A percentile compares a stretch with the other conserved stretches of the same genome.
These are phyloP conservation scores for Enoplosus armatus DNA, from an alignment of 2,797 vertebrate genomes.

Conservation along the genomic window DNA sequence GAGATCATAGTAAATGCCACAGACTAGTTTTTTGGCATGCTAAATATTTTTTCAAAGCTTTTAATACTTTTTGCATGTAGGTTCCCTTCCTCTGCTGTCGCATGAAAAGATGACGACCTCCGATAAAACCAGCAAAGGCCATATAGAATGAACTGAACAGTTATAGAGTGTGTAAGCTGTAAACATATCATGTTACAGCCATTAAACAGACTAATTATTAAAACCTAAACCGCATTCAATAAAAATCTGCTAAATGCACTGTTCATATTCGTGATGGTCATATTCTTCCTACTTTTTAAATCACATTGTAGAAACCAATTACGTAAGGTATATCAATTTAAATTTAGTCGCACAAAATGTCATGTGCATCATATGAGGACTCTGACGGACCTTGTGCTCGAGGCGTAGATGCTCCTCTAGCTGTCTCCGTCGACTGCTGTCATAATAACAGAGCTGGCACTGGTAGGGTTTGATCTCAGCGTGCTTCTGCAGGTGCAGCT, in stretches of 20 bases:
- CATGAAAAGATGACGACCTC: neutral
- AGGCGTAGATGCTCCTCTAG: slow-evolving; percentile 94
- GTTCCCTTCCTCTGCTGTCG: neutral
- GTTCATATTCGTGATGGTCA: neutral
- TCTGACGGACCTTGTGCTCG: slow-evolving; percentile 93
- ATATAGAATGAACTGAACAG: slow-evolving; percentile 4
- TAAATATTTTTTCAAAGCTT: neutral
- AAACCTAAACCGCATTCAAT: slow-evolving; percentile 16
- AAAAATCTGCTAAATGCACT: neutral
- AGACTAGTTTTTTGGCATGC: neutral
- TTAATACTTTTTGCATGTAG: neutral
- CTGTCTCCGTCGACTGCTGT: slow-evolving; percentile 93
- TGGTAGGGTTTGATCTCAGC: slow-evolving; percentile 96
- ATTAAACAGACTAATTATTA: slow-evolving; percentile 21
- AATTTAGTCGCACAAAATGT: slow-evolving; percentile 16
- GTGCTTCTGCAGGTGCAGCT: slow-evolving; percentile 97
- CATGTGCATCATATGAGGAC: neutral
- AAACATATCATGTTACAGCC: slow-evolving; percentile 15
- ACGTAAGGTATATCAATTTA: neutral
- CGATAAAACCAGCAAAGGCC: slow-evolving; percentile 10
- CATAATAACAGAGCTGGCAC: slow-evolving; percentile 98
- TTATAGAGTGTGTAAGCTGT: slow-evolving; percentile 5
- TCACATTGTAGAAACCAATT: neutral
- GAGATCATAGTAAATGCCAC: no score
- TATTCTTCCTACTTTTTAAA: neutral